Evolutionary conservation across 2,797 vertebrate genomes (phyloP), one percentile per base, ranked within the genome.

Genomic region (Schizothorax lantsangensis): DNA sequence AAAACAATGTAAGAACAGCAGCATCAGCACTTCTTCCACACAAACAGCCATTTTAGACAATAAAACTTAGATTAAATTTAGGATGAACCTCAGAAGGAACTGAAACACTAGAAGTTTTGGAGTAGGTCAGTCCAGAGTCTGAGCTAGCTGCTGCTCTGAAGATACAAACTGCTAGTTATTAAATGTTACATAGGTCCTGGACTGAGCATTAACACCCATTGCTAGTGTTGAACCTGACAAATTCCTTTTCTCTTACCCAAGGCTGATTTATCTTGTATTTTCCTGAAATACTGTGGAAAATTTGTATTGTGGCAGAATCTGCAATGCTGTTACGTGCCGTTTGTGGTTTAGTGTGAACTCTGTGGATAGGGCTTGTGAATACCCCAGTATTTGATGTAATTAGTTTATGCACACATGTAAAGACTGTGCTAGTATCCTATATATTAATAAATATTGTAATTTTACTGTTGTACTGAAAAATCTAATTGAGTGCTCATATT

Each of bases 181-280:
- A 47, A 66, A 12, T n/a, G 40, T 30, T 62, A 54, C 54, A 26
- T 9, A 80, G 8, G 4, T 83, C 3, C n/a, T 83, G 17, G n/a
- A 11, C 40, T 74, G 43, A 21, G 10, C 8, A 21, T 69, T 33
- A 62, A 85, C 62, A 78, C 79, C 33, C 12, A 38, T 49, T 11
- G 45, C 19, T 26, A 14, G 36, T 19, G 43, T 74, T 71, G 47
- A 82, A 81, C 72, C n/a, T 88, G 10, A 80, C 43, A 62, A 40
- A 90, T 89, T 90, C 89, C 89, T 86, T 79, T 38, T 17, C 11
- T 2, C 78, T 87, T 87, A 62, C 86, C 30, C 79, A 90, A 84
- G 62, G 5, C 30, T 81, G 72, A 64, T 23, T 79, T 85, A 49
- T 52, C 68, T 52, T 57, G 40, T 62, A 43, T 62, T 72, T 49